Conservation (phyloP, 2,888 invertebrate species). For the Drosophila mercatorum region DNA sequence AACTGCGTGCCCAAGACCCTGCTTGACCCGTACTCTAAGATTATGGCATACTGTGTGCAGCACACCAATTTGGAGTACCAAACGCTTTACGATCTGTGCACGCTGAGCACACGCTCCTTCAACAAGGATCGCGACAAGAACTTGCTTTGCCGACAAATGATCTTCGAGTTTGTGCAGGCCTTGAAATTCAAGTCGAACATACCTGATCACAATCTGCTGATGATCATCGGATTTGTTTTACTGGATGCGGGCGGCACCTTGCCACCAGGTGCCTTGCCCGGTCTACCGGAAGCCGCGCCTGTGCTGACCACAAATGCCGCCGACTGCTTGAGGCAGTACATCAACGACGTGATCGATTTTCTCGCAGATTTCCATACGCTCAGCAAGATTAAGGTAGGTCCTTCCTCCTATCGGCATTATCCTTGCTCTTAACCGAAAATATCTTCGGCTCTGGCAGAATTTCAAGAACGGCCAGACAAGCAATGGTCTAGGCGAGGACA, state of each 20-base stretch:
- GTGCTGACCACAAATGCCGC: conserved; percentile 92
- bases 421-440: neutral
- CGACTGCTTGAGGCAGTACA: conserved; percentile 96
- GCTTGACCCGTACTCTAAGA: conserved; percentile 97
- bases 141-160: conserved; percentile 94
- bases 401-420: rapidly evolving
- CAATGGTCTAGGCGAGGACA: conserved; percentile 95
- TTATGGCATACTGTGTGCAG: conserved; percentile 96
- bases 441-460: conserved; percentile 62
- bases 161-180: conserved; percentile 97
- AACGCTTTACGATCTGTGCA: conserved; percentile 94
- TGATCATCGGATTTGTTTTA: conserved; percentile 94
- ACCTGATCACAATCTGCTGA: conserved; percentile 96
- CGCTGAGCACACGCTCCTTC: conserved; percentile 95
- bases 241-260: conserved; percentile 97
- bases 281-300: conserved; percentile 84
- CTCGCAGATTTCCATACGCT: conserved; percentile 98
- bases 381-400: conserved; percentile 95
- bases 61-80: conserved; percentile 92
- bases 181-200: conserved; percentile 97
- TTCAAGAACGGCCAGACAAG: conserved; percentile 87
- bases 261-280: conserved; percentile 90
- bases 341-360: conserved; percentile 97
- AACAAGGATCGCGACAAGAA: conserved; percentile 97
- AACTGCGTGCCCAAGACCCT: conserved; percentile 90